Conservation (phyloP, 2,888 invertebrate species). For the Euplexia lucipara region DNA sequence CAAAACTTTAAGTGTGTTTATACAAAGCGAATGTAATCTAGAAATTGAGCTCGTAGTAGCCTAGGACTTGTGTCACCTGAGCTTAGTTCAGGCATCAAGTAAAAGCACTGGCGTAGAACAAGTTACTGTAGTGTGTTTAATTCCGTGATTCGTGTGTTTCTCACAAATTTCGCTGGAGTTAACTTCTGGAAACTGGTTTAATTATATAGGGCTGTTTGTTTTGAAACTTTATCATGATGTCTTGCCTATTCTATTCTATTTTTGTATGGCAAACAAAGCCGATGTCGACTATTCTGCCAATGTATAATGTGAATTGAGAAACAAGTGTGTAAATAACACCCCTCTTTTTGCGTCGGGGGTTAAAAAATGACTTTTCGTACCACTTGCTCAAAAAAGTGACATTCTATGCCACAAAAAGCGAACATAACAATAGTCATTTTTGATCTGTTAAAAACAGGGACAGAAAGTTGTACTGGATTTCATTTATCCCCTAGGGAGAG, state of each 20-base stretch:
- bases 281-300: no score
- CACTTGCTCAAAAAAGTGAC: no score
- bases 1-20: slow-evolving; percentile 42
- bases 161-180: slow-evolving; percentile 36
- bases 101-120: slow-evolving; percentile 42
- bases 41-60: slow-evolving; percentile 52
- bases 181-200: slow-evolving; percentile 28
- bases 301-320: no score
- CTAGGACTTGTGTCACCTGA: slow-evolving; percentile 54
- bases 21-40: slow-evolving; percentile 55
- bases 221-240: background rate
- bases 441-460: no score
- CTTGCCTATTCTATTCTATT: background rate
- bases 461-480: no score
- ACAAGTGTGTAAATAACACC: no score
- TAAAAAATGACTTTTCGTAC: no score
- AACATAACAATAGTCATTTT: no score
- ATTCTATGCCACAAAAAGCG: no score
- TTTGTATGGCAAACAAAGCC: no score
- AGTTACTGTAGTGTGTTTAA: slow-evolving; percentile 55
- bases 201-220: slow-evolving; percentile 23
- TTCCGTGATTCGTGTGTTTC: slow-evolving; percentile 55
- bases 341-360: no score
- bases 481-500: no score
- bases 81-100: slow-evolving; percentile 46